Percentiles rank a stretch among this genome's conserved stretches.
Conservation (phyloP, 2,888 invertebrate genomes). For the Fragum sueziense region DNA sequence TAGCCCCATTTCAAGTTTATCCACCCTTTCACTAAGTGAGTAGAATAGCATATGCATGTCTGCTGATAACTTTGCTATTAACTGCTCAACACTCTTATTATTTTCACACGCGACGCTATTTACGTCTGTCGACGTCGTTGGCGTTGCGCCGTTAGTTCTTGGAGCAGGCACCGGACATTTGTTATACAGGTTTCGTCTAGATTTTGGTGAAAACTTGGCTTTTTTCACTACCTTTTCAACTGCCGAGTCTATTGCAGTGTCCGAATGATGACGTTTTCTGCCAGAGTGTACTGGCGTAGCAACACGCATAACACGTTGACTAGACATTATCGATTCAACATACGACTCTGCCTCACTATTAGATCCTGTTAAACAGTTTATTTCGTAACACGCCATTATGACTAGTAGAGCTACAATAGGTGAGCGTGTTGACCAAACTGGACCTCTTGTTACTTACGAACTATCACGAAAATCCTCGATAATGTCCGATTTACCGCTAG, state of each 20-base stretch:
- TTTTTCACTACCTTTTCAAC: neutral
- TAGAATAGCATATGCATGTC: slow-evolving; percentile 1
- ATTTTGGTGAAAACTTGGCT: neutral
- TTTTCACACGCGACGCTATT: neutral
- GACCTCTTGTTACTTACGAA: neutral
- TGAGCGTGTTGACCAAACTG: neutral
- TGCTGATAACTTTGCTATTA: neutral
- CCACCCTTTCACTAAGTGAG: slow-evolving; percentile 4
- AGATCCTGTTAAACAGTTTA: neutral
- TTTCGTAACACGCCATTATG: neutral
- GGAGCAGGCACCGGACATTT: neutral
- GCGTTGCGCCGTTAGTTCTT: neutral
- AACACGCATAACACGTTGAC: neutral
- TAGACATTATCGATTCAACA: slow-evolving; percentile 3
- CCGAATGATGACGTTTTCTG: neutral
- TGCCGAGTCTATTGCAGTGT: neutral
- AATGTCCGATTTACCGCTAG: neutral
- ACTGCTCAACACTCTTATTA: neutral
- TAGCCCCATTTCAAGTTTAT: neutral
- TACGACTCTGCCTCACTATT: slow-evolving; percentile 6
- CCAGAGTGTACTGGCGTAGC: neutral
- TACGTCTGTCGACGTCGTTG: neutral
- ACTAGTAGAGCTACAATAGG: neutral
- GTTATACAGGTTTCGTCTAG: neutral
- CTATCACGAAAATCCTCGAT: neutral